These are phyloP conservation scores for Melanogrammus aeglefinus DNA, from an alignment of 2,797 vertebrate genomes.

Conservation along the genomic window DNA sequence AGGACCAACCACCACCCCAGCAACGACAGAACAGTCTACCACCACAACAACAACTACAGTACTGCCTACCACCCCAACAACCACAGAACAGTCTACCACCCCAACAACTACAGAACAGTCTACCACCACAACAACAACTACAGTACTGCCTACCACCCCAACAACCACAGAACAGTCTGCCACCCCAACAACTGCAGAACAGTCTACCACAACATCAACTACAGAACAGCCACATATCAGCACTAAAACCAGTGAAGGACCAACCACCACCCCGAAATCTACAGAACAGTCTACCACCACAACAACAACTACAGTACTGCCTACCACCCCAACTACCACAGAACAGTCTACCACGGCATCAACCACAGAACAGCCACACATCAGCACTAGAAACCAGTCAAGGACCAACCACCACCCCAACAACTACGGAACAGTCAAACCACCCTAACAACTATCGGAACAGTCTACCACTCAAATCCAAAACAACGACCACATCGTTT, in stretches of 20 bases:
- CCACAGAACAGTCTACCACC: not conserved
- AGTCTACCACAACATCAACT: too few relatives aligned
- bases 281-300: not conserved
- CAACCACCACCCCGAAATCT: too few relatives aligned
- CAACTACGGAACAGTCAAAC: constrained; percentile 7
- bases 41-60: constrained; percentile 7
- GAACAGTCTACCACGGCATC: not conserved
- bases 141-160: not conserved
- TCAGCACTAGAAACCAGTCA: too few relatives aligned
- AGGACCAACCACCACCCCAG: not conserved
- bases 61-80: not conserved
- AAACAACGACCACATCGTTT: not conserved
- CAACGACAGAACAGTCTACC: not conserved
- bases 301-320: too few relatives aligned
- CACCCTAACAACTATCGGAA: not conserved
- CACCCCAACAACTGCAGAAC: too few relatives aligned
- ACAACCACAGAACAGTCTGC: not conserved
- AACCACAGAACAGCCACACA: too few relatives aligned
- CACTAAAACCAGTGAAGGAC: too few relatives aligned
- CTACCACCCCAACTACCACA: constrained; percentile 2
- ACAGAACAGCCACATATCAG: not conserved
- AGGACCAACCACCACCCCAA: too few relatives aligned
- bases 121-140: not conserved
- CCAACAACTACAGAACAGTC: not conserved
- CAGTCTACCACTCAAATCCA: not conserved